Percentiles rank a stretch among this genome's conserved stretches.
phyloP scores from a whole-genome alignment of 2,113 vertebrate species.

The Chauna torquata region DNA sequence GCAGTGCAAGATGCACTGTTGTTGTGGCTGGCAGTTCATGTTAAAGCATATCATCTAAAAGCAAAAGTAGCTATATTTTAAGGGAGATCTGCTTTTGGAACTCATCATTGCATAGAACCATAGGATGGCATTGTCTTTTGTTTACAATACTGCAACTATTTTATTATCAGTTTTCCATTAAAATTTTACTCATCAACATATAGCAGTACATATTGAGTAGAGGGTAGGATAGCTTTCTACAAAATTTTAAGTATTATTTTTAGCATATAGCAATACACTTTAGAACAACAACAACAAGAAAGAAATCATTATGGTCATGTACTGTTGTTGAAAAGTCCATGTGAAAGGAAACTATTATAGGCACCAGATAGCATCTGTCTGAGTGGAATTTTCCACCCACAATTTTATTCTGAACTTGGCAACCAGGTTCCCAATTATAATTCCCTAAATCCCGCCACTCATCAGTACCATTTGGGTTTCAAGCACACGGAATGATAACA shows the following conservation, averaged over 20 bases:
- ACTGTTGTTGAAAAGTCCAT: background rate
- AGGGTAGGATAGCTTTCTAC: background rate
- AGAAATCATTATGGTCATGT: background rate
- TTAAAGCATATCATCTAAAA: background rate
- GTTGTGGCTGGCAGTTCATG: background rate
- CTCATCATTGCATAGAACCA: background rate
- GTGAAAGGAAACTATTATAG: background rate
- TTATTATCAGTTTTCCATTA: background rate
- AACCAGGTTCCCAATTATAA: background rate
- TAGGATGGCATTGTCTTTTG: background rate
- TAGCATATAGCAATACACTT: background rate
- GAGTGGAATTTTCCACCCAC: background rate
- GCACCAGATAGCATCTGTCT: background rate
- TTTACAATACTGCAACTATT: background rate
- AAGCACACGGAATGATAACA: background rate
- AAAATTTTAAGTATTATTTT: background rate
- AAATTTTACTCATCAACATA: background rate
- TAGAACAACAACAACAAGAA: background rate
- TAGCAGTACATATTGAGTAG: background rate
- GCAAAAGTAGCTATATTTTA: background rate
- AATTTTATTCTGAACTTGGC: background rate
- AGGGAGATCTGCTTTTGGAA: background rate
- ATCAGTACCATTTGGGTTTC: conserved; percentile 1
- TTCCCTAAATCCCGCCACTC: background rate
- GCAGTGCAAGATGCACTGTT: background rate